Base-by-base conservation (phyloP, 2,797 vertebrate genomes). In the Antennarius maculatus region DNA sequence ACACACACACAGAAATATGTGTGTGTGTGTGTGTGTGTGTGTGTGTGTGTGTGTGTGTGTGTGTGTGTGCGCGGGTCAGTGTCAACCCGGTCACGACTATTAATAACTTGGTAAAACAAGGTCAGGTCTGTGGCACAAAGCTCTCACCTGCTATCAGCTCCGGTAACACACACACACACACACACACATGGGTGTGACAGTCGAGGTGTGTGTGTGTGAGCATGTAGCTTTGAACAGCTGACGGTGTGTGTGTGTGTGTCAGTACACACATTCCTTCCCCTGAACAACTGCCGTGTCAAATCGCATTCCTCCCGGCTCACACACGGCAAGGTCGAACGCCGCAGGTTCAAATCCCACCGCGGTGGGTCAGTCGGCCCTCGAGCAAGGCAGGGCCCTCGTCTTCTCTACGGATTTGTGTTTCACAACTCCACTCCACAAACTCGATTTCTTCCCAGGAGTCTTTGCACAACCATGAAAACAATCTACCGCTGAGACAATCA, bases 291-390 rank as follows among this genome's bases (percentile, higher is more conserved):
- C 85, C 81, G 77, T 31, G 76, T 81, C 79, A 78, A 54, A 52
- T 56, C 52, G 34, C 52, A 55, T 86, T 82, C 37, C 86, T 82
- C 83, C 85, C 81, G 79, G 76, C 61, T 77, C 61, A 16, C 15
- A 34, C 23, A 15, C 85, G 77, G 85, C 88, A 88, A 86, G 86
- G 86, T 86, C 86, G 83, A 31, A 71, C 63, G 3, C 37, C 37
- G 60, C 28, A 15, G 61, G 69, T 70, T 74, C 27, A 15, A 34
- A 41, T 63, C 54, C 69, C 48, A 3, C 54, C 18, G 8, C 0
- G 3, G 9, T 23, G 23, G 23, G 1, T 16, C n/a, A 11, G 6
- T 0, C 4, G 14, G 37, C 43, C 37, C 29, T 37, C 37, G 11
- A 71, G 54, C 63, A 61, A 56, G 9, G 51, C 51, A 15, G 31